Conservation (phyloP, 2,888 invertebrate species). For the Ichneumon xanthorius region DNA sequence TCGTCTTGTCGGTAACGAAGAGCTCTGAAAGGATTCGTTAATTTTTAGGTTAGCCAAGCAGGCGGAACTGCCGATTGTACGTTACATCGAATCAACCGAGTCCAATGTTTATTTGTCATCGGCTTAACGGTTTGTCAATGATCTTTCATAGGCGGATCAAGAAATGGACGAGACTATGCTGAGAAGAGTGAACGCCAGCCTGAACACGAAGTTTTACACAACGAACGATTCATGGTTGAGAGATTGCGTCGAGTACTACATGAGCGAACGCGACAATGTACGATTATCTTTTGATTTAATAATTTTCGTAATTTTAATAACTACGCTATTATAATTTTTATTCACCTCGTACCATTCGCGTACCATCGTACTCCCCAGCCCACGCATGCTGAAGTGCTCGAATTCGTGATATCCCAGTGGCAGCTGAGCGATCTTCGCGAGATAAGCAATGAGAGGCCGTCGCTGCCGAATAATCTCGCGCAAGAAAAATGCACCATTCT, state of each 20-base stretch:
- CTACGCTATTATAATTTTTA: not conserved
- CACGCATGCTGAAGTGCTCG: conserved; percentile 86
- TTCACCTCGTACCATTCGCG: not conserved
- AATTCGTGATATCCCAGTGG: conserved; percentile 89
- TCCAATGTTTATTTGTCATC: not conserved
- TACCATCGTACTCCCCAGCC: no score
- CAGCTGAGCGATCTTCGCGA: conserved; percentile 88
- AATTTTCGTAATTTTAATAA: not conserved
- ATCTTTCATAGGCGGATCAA: conserved; percentile 4
- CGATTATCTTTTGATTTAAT: conserved; percentile 54
- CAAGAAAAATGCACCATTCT: conserved; percentile 85
- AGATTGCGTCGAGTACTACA: conserved; percentile 80
- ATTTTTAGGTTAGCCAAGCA: not conserved
- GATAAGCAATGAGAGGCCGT: conserved; percentile 86
- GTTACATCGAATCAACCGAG: not conserved
- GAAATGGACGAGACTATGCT: conserved; percentile 74
- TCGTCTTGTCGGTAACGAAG: not conserved
- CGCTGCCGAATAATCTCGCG: conserved; percentile 87
- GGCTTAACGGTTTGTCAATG: not conserved
- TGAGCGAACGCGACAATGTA: conserved; percentile 74
- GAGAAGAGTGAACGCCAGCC: conserved; percentile 71
- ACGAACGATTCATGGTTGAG: conserved; percentile 80
- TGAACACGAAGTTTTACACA: conserved; percentile 75
- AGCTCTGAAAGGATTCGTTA: not conserved
- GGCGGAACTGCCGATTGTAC: not conserved